Evolutionary conservation across 2,113 vertebrate genomes (phyloP).

Genomic region (Trematomus loennbergii): DNA sequence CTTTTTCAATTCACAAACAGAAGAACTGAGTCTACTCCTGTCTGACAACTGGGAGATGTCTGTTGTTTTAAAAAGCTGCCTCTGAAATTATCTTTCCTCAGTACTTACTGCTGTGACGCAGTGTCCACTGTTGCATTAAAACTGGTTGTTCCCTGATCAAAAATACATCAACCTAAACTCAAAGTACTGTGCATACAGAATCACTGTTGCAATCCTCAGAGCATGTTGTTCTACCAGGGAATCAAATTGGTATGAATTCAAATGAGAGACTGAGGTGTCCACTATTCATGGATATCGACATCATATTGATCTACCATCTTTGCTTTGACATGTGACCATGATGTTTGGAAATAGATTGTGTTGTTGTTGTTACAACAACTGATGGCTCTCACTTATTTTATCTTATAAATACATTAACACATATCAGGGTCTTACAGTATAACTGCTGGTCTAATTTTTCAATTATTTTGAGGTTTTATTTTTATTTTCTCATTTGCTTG

Average conservation of each 20-base stretch:
- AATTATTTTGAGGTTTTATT: neutral
- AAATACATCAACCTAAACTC: conserved; percentile 44
- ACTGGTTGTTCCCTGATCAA: conserved; percentile 23
- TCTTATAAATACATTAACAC: neutral
- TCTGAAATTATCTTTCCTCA: conserved; percentile 54
- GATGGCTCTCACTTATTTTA: neutral
- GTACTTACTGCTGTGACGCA: conserved; percentile 38
- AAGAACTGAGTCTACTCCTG: conserved; percentile 58
- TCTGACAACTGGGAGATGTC: conserved; percentile 68
- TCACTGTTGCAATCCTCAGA: conserved; percentile 11
- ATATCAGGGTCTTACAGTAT: neutral
- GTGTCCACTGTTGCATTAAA: conserved; percentile 28
- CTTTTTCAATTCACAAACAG: conserved; percentile 55
- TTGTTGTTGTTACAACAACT: neutral
- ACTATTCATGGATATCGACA: conserved; percentile 16
- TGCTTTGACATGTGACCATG: neutral
- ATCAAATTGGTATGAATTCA: conserved; percentile 25
- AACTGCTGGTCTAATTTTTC: neutral
- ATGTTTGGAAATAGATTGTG: neutral
- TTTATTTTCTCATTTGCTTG: conserved; percentile 25
- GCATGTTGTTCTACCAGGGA: conserved; percentile 24
- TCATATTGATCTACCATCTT: neutral
- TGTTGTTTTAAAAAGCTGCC: conserved; percentile 66
- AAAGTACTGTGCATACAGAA: conserved; percentile 11
- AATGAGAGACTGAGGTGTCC: conserved; percentile 6